Conservation (phyloP, 2,888 invertebrate species). For the Desoria tigrina region DNA sequence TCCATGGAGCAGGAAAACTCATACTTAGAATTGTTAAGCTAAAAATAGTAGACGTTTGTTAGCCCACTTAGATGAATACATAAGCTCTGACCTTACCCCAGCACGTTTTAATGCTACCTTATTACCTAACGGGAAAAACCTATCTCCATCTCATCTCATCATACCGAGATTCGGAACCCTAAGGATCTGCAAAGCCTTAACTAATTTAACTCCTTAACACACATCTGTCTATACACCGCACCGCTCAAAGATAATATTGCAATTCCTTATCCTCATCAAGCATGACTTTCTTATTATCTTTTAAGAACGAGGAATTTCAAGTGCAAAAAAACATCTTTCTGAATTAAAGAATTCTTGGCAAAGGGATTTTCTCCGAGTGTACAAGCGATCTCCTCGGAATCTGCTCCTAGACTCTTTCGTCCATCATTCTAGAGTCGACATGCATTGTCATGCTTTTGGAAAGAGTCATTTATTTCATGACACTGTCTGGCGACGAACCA, state of each 20-base stretch:
- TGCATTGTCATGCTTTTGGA: conserved; percentile 6
- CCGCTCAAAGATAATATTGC: not conserved
- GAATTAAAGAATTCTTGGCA: conserved; percentile 19
- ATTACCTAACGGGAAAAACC: no score
- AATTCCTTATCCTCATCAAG: conserved; percentile 12
- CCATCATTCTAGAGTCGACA: not conserved
- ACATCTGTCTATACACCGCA: not conserved
- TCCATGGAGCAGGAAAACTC: conserved; percentile 1
- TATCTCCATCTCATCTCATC: not conserved
- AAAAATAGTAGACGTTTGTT: conserved; percentile 19
- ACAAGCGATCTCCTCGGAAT: not conserved
- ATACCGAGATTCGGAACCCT: not conserved
- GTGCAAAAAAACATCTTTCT: conserved; percentile 5
- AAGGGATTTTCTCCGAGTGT: not conserved
- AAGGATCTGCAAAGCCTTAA: not conserved
- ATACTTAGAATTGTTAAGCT: conserved; percentile 22
- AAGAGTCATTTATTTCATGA: conserved; percentile 6
- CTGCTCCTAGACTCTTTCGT: not conserved
- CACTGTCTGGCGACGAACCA: conserved; percentile 1
- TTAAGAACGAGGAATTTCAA: conserved; percentile 12
- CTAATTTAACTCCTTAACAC: not conserved
- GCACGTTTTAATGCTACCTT: conserved; percentile 4
- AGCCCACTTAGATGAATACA: conserved; percentile 7
- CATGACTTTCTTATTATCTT: conserved; percentile 21
- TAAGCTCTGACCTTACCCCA: conserved; percentile 4